Base-by-base conservation (phyloP, 2,113 vertebrate species). In the Bufo gargarizans region DNA sequence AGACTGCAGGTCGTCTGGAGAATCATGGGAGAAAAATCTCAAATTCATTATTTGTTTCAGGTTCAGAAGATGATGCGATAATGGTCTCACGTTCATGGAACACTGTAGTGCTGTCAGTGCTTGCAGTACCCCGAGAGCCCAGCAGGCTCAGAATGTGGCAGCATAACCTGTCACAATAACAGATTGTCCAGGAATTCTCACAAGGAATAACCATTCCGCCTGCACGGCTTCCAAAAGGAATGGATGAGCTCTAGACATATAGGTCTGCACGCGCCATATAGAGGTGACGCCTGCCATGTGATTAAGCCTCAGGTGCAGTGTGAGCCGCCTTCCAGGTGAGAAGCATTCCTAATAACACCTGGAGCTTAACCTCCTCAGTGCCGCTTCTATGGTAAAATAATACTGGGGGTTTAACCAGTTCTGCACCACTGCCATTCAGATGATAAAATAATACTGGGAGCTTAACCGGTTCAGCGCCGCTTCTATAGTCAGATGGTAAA, bases 111-210 rank as follows among this genome's bases (percentile, higher is more conserved):
- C 7, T 43, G 4, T 33, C 77, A 8, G 22, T 43, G 2, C 53
- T 92, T 92, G 90, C 92, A 92, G 91, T 94, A 94, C 90, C 92
- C 92, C 82, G 90, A 80, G 84, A 84, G 90, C 94, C 86, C 89
- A 91, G 90, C 87, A 94, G 94, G 90, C 65, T 4, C 2, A 71
- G 33, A 33, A 33, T 33, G 1, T 12, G 0, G 12, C 11, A 33
- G 3, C 69, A 43, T 12, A 94, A 33, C 33, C 33, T 33, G 33
- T 33, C 33, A 33, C 33, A 33, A 33, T 33, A 33, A 33, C 33
- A 33, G 33, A 33, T 33, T 33, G 33, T 33, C 33, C 33, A 33
- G 33, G 33, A 33, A 33, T 33, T 33, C 33, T 33, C 33, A 33
- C 33, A 33, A 33, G 33, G 33, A 33, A 33, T 33, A 33, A 33